phyloP scores from a whole-genome alignment of 2,888 invertebrate genomes.

The Thera obeliscata region DNA sequence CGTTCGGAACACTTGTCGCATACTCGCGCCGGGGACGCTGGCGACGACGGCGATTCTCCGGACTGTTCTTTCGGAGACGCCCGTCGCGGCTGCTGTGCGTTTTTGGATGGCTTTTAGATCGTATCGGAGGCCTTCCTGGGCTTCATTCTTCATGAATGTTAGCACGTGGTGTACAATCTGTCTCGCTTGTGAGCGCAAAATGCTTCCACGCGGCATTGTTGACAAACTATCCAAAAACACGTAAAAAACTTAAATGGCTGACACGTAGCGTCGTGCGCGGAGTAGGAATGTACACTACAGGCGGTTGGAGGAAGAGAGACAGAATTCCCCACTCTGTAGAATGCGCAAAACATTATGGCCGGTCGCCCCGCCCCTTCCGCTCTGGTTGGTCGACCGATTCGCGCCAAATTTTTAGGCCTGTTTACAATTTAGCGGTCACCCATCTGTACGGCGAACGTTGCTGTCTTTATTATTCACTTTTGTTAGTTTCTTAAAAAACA shows the following conservation, averaged over 20 bases:
- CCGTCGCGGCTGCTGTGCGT: constrained; percentile 35
- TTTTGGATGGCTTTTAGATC: constrained; percentile 34
- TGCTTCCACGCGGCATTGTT: constrained; percentile 20
- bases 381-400: constrained; percentile 31
- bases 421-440: not conserved
- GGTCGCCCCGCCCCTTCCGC: constrained; percentile 20
- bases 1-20: constrained; percentile 40
- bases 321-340: not conserved
- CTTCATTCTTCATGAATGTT: constrained; percentile 37
- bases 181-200: constrained; percentile 27
- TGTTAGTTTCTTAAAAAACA: not conserved
- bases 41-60: constrained; percentile 20
- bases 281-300: constrained; percentile 10
- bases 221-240: not conserved
- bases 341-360: constrained; percentile 24
- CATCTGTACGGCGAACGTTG: not conserved
- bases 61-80: constrained; percentile 32
- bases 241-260: not conserved
- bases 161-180: constrained; percentile 32
- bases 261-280: constrained; percentile 1
- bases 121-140: constrained; percentile 25
- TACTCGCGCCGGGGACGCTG: constrained; percentile 5
- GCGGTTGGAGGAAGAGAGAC: not conserved
- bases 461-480: not conserved
- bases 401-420: constrained; percentile 25